phyloP scores from a whole-genome alignment of 2,797 vertebrate species.

The Gila robusta region DNA sequence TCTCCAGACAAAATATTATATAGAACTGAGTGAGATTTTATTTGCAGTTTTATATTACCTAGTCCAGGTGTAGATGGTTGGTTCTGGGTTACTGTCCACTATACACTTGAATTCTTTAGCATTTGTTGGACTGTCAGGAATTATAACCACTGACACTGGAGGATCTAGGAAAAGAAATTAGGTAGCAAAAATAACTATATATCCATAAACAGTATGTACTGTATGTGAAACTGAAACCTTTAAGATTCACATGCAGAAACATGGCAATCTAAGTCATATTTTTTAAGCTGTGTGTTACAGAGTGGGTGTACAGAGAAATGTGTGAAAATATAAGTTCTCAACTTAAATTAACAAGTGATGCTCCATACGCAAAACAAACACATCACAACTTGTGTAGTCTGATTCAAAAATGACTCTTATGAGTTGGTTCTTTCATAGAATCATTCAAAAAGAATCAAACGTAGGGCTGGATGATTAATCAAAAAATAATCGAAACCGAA shows the following conservation, averaged over 20 bases:
- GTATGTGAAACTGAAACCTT: not conserved
- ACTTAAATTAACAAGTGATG: not conserved
- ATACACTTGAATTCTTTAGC: constrained; percentile 57
- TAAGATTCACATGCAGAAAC: not conserved
- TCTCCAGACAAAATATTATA: not conserved
- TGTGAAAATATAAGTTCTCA: not conserved
- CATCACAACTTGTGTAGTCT: not conserved
- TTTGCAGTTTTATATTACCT: constrained; percentile 60
- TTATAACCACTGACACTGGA: constrained; percentile 54
- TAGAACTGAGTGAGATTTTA: not conserved
- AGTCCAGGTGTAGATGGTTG: constrained; percentile 63
- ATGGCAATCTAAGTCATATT: not conserved
- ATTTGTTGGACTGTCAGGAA: fast-evolving
- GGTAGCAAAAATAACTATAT: not conserved
- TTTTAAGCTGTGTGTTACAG: not conserved
- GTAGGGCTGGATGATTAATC: no score
- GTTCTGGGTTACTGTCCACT: constrained; percentile 63
- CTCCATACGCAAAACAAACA: not conserved
- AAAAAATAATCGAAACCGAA: no score
- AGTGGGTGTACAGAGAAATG: not conserved
- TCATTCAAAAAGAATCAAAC: not conserved
- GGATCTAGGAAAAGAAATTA: constrained; percentile 55
- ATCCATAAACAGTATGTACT: not conserved
- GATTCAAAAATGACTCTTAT: not conserved
- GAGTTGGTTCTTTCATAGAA: not conserved